Base-by-base conservation (phyloP, 2,888 invertebrate species). In the Xylophagus ater region DNA sequence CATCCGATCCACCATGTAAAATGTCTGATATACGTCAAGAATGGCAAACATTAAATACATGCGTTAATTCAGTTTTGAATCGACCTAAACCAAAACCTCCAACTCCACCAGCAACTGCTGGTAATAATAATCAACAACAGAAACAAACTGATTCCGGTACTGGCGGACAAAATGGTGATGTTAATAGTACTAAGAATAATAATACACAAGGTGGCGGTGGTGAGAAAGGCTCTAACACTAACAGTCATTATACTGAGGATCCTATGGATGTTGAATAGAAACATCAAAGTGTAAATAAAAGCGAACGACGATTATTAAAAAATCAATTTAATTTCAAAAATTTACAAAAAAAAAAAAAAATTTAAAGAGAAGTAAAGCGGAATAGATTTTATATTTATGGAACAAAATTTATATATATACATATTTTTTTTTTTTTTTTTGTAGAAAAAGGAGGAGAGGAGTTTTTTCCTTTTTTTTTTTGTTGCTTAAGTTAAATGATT, bases 11-110 rank as follows among this genome's bases (percentile, higher is more conserved):
- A 42, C 76, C 83, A 15, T 73, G 88, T 47, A 79, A 82, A 52
- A 74, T 81, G 25, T 74, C 79, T 37, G 84, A 89, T 58, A 82
- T 94, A 50, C 74, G 80, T 38, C 74, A 78, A 48, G 84, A 89
- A 60, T 74, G 78, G 65, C 76, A 80, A 69, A 82, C 53, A 21
- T 53, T 64, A 14, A 56, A 52, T 31, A 46, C 55, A 28, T 58
- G 59, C 32, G 73, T 80, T 29, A 74, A 72, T 55, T 82, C 89
- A 5, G 81, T 94, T 47, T 66, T 94, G 47, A 89, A 83, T 64
- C 90, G 90, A 61, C 86, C 89, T 36, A 89, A 89, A 63, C 93
- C 94, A 6, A 89, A 90, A 64, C 73, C 74, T 12, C 73, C 74
- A 29, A 67, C 73, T 2, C 74, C 74, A 32, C 74, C 74, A 26